Percentiles rank a stretch among this genome's conserved stretches.
Evolutionary conservation across 1,140 invertebrate genomes (phyloP).

Genomic region (Proctacanthus coquilletti): DNA sequence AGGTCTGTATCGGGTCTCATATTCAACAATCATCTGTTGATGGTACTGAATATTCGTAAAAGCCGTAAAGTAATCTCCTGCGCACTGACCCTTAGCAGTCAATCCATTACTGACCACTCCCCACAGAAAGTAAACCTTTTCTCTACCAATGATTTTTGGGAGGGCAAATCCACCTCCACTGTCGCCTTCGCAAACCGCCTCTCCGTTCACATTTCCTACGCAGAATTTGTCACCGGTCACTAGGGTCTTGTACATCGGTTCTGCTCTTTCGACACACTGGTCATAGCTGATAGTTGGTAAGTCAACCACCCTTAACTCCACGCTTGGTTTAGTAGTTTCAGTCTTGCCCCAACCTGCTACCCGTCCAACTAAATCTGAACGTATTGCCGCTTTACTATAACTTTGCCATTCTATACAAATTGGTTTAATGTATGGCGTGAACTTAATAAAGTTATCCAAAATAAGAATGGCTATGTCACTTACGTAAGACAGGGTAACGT

Average conservation of each 20-base stretch:
- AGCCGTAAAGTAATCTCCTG: conserved; percentile 17
- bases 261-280: conserved; percentile 2
- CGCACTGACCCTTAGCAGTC: conserved; percentile 11
- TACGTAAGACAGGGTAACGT: background rate
- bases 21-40: background rate
- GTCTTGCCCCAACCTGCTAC: conserved; percentile 29
- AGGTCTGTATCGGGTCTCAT: background rate
- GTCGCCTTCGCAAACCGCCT: conserved; percentile 10
- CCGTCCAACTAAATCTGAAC: conserved; percentile 4
- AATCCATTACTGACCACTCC: conserved; percentile 22
- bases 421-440: background rate
- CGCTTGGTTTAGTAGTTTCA: conserved; percentile 5
- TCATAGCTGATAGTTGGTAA: conserved; percentile 7
- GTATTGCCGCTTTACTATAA: background rate
- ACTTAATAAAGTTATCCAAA: conserved; percentile 4
- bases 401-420: conserved; percentile 4
- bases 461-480: conserved; percentile 6
- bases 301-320: conserved; percentile 8
- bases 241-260: background rate
- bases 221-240: conserved; percentile 13
- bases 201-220: conserved; percentile 6
- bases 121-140: conserved; percentile 15
- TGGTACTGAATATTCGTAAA: conserved; percentile 16
- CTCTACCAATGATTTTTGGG: conserved; percentile 9
- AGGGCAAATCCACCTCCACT: conserved; percentile 23